These are phyloP conservation scores for Holothuria glaberrima DNA, from an alignment of 35 echinoderm and acorn worm genomes.

Conservation along the genomic window DNA sequence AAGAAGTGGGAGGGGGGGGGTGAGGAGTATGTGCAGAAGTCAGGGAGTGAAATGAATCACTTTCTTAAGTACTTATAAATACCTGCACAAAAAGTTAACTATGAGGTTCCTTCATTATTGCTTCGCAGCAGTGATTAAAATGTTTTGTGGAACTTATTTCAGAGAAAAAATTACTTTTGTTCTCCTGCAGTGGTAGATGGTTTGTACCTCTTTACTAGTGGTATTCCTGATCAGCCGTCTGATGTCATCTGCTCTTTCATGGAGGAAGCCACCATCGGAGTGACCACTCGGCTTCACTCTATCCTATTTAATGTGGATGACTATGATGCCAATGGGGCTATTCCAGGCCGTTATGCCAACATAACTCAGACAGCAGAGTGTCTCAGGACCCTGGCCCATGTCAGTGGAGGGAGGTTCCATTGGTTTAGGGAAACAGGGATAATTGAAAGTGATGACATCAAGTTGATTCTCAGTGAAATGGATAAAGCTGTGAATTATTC, in stretches of 20 bases:
- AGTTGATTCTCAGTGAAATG: slow-evolving; percentile 88
- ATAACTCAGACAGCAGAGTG: slow-evolving; percentile 97
- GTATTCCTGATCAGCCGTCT: slow-evolving; percentile 90
- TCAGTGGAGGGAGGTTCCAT: slow-evolving; percentile 92
- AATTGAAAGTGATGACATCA: slow-evolving; percentile 97
- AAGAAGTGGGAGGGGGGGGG: no score
- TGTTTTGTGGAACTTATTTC: background rate
- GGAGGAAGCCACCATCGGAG: slow-evolving; percentile 86
- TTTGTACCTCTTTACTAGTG: slow-evolving; percentile 96
- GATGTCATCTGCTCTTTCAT: slow-evolving; percentile 97
- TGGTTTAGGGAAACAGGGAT: slow-evolving; percentile 98
- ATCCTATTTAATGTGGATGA: slow-evolving; percentile 98
- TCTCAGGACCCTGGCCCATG: slow-evolving; percentile 88
- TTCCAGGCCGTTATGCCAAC: slow-evolving; percentile 96
- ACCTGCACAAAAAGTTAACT: background rate
- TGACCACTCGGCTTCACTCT: slow-evolving; percentile 75
- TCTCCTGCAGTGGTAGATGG: slow-evolving; percentile 82
- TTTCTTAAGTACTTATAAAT: background rate
- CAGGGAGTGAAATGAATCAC: background rate
- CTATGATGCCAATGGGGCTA: slow-evolving; percentile 89
- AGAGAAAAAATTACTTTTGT: background rate
- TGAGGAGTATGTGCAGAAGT: no score
- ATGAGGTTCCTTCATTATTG: background rate
- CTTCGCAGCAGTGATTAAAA: background rate
- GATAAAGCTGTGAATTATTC: slow-evolving; percentile 99